Conservation (phyloP, 1,140 invertebrate genomes). For the Brachionus plicatilis region DNA sequence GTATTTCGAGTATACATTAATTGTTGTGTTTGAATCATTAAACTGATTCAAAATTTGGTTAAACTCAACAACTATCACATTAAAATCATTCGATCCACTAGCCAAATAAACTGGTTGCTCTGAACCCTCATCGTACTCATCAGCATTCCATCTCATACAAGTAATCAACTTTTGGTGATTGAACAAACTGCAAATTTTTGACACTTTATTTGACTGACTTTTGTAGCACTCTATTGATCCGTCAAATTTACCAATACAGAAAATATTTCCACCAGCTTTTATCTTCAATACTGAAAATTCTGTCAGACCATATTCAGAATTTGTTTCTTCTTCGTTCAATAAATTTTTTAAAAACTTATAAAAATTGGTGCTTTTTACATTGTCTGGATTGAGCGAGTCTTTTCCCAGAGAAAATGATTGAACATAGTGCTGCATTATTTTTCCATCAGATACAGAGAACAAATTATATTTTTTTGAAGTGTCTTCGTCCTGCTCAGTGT, state of each 20-base stretch:
- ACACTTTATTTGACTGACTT: neutral
- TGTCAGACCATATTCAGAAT: neutral
- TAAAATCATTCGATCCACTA: constrained; percentile 39
- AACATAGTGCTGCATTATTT: constrained; percentile 28
- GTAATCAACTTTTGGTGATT: constrained; percentile 38
- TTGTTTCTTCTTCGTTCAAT: neutral
- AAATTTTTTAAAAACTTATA: neutral
- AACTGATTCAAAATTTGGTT: neutral
- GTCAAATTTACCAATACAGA: constrained; percentile 36
- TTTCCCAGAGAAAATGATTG: neutral
- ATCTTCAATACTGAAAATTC: constrained; percentile 28
- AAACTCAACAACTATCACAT: neutral
- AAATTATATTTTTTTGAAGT: neutral
- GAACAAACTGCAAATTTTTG: neutral
- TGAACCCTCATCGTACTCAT: neutral
- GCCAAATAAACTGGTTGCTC: neutral
- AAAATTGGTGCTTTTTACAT: neutral
- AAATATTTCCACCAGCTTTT: neutral
- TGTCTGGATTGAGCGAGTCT: neutral
- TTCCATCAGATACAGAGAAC: constrained; percentile 27
- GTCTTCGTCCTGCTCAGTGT: neutral
- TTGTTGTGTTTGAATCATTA: neutral
- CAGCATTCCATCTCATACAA: constrained; percentile 16
- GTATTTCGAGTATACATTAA: neutral
- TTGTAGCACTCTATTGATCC: constrained; percentile 12